phyloP scores from a whole-genome alignment of 92 coral and sea anemone species.

The Virgularia gustaviana region DNA sequence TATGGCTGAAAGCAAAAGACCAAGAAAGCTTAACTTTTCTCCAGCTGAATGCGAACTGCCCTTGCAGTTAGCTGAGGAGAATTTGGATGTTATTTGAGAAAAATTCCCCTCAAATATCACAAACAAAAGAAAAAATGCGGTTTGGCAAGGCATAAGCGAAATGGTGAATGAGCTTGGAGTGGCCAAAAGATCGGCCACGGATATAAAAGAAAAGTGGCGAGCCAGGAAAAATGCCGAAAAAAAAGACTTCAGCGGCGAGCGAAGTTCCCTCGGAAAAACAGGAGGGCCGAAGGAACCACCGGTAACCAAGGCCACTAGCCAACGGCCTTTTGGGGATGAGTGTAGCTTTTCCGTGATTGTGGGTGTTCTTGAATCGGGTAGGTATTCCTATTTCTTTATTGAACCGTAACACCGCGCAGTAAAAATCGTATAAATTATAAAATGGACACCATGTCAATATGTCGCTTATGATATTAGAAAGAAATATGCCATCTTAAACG shows the following conservation, averaged over 20 bases:
- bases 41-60: conserved; percentile 1
- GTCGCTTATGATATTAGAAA: no score
- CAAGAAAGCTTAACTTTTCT: conserved; percentile 15
- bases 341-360: conserved; percentile 46
- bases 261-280: conserved; percentile 11
- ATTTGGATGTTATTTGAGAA: neutral
- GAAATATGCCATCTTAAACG: no score
- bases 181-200: conserved; percentile 6
- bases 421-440: no score
- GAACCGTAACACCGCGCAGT: no score
- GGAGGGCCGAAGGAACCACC: conserved; percentile 37
- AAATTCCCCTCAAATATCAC: conserved; percentile 4
- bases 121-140: conserved; percentile 29
- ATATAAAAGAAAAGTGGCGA: conserved; percentile 48
- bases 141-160: conserved; percentile 23
- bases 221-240: conserved; percentile 38
- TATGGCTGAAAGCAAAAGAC: neutral
- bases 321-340: conserved; percentile 46
- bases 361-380: conserved; percentile 53
- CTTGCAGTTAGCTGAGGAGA: conserved; percentile 5
- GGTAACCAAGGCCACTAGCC: conserved; percentile 29
- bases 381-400: no score
- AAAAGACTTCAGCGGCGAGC: conserved; percentile 20
- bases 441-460: no score
- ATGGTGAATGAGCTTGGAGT: conserved; percentile 39